These are phyloP conservation scores for Drepanosiphum platanoidis DNA, from an alignment of 2,888 invertebrate genomes.

Conservation along the genomic window DNA sequence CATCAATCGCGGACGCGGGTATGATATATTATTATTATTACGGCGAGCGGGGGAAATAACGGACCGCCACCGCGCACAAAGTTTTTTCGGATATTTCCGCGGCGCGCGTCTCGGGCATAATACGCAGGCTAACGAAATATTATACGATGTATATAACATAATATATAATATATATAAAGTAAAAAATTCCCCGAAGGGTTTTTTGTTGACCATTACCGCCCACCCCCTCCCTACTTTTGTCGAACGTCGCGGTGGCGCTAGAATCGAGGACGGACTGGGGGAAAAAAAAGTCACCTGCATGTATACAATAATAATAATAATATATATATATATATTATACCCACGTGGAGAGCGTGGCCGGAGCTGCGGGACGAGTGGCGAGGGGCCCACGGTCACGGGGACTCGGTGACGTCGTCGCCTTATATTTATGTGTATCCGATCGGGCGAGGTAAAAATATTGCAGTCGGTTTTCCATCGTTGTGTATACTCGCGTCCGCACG, in stretches of 20 bases:
- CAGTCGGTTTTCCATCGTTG: conserved; percentile 44
- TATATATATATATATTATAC: neutral
- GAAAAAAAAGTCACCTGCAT: conserved; percentile 1
- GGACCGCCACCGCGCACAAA: too few species aligned
- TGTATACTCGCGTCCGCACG: neutral
- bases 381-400: too few species aligned
- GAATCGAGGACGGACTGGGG: neutral
- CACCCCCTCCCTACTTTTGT: neutral
- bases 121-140: neutral
- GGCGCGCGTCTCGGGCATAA: neutral
- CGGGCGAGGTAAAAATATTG: conserved; percentile 49
- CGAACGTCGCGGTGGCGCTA: neutral
- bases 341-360: too few species aligned
- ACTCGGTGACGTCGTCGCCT: conserved; percentile 32
- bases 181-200: neutral
- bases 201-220: conserved; percentile 3
- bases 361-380: too few species aligned
- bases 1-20: neutral
- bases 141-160: neutral
- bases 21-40: neutral
- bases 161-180: too few species aligned
- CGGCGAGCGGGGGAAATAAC: neutral
- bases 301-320: neutral
- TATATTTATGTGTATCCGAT: conserved; percentile 58
- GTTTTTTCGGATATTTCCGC: neutral